Conservation (phyloP, 2,888 invertebrate genomes). For the Maniola hyperantus region DNA sequence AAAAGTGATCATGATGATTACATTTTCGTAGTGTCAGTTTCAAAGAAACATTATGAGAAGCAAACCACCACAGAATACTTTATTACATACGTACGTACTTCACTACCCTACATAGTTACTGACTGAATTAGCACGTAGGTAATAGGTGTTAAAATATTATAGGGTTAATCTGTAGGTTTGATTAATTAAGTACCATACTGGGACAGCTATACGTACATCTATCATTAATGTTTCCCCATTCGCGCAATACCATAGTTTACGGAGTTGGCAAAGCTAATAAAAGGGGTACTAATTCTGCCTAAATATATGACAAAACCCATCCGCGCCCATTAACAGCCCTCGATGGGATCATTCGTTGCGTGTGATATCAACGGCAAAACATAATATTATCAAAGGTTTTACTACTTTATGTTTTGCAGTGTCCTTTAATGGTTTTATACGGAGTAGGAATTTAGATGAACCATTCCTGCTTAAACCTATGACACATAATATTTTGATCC, state of each 20-base stretch:
- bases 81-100: too few relatives aligned
- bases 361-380: conserved; percentile 44
- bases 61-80: too few relatives aligned
- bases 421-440: conserved; percentile 20
- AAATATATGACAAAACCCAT: conserved; percentile 48
- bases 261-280: conserved; percentile 38
- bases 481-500: too few relatives aligned
- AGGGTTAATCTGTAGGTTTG: too few relatives aligned
- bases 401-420: conserved; percentile 24
- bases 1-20: too few relatives aligned
- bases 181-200: background rate
- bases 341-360: conserved; percentile 44
- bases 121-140: too few relatives aligned
- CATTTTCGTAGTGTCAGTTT: too few relatives aligned
- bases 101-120: too few relatives aligned
- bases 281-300: conserved; percentile 48
- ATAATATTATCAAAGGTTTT: conserved; percentile 43
- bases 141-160: too few relatives aligned
- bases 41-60: too few relatives aligned
- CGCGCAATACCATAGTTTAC: conserved; percentile 40
- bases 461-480: too few relatives aligned
- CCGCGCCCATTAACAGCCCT: conserved; percentile 47
- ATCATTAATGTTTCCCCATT: conserved; percentile 32
- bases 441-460: background rate
- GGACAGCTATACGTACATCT: conserved; percentile 14